Conservation (phyloP, 2,888 invertebrate genomes). For the Holacanthella duospinosa region DNA sequence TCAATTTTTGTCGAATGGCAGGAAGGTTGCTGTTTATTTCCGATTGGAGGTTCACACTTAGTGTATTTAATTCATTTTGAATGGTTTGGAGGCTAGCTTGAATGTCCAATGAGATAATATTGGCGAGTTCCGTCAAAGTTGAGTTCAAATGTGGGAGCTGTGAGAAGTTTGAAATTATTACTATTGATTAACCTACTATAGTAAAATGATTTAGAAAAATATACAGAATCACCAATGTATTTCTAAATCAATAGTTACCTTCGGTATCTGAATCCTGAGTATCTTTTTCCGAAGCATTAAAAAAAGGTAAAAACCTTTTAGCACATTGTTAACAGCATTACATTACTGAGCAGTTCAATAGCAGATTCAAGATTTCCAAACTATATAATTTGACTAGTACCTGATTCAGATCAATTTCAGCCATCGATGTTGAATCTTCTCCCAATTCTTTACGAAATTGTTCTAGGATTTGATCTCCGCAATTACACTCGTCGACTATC, state of each 20-base stretch:
- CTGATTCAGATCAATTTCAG: background rate
- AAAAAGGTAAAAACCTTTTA: background rate
- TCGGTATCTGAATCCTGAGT: conserved; percentile 1
- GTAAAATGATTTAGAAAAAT: background rate
- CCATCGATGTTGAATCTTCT: background rate
- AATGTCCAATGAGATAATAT: background rate
- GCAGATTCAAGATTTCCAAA: too few relatives aligned
- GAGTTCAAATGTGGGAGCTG: conserved; percentile 2
- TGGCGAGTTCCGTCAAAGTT: background rate
- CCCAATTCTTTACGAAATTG: background rate
- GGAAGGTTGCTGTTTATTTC: background rate
- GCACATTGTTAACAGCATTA: background rate
- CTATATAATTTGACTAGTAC: background rate
- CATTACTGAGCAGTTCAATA: too few relatives aligned
- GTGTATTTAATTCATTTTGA: background rate
- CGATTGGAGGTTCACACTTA: background rate
- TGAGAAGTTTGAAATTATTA: background rate
- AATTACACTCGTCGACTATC: background rate
- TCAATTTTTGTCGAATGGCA: background rate
- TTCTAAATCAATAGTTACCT: too few relatives aligned
- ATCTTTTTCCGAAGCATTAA: background rate
- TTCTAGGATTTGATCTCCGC: conserved; percentile 2
- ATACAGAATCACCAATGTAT: background rate
- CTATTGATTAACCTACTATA: background rate
- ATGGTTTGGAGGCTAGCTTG: background rate